Evolutionary conservation across 2,888 invertebrate genomes (phyloP), one percentile per base, ranked within the genome.

Genomic region (Hermodice carunculata): DNA sequence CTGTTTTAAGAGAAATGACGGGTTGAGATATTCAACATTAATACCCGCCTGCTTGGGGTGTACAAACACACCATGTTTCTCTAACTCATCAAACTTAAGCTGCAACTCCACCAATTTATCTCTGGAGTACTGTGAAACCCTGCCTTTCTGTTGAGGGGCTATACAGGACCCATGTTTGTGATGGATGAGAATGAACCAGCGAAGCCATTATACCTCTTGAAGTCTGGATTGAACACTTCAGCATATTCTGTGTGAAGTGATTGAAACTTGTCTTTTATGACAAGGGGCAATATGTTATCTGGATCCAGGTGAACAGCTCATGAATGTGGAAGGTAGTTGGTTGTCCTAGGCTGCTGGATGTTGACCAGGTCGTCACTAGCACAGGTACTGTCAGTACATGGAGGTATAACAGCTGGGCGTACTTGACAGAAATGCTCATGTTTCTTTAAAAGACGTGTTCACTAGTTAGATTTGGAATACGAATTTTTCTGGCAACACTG

Each of bases 21-120:
- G 76, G 51, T 73, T 76, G 6, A 75, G 44, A 40, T 76, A 75
- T 31, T 76, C 74, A 1, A 67, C 69, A 14, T 37, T 57, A 1
- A 66, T 42, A 32, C 61, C 66, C 17, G 64, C 40, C 51, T 69
- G 58, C 53, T 72, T 72, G 11, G 71, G 72, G 14, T 49, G 44
- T 8, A 28, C 40, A 37, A 70, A 67, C 1, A 75, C 70, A 19
- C 68, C 66, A 14, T 60, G 17, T 0, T 26, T 6, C 57, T n/a
- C n/a, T n/a, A n/a, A n/a, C n/a, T n/a, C n/a, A n/a, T 75, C 66
- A 60, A 67, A 72, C 34, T 68, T 72, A 11, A 66, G 29, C 59
- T 73, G 70, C 11, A 75, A 42, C 28, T 69, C 65, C 1, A 60
- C 57, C 1, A 73, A 57, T 22, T 67, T 62, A 43, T 75, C 64